Base-by-base conservation (phyloP, 1,140 invertebrate species). In the Scylla paramamosain region DNA sequence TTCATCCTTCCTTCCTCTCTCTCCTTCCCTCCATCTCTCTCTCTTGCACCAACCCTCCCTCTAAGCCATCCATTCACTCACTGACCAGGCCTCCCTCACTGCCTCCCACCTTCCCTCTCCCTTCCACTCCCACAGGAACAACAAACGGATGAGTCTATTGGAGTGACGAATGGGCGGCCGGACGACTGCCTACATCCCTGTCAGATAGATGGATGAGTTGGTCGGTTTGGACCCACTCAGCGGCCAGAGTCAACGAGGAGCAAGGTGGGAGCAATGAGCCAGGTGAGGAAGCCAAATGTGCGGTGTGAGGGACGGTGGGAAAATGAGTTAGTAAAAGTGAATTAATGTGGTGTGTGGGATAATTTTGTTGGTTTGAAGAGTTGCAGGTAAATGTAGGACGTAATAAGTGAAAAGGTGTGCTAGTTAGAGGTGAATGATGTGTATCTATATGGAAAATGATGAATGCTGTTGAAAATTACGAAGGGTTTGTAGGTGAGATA, bases 101-200 rank as follows among this genome's bases (percentile, higher is more conserved):
- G 0, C 52, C 52, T 14, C 52, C 52, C 52, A 59, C 16, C 16
- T 8, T 14, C 16, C 52, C 52, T 4, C 2, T 59, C 52, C 12
- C 52, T 59, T 3, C 10, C 39, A 2, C 52, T 59, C 52, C 52
- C 16, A 77, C 20, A n/a, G 67, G 12, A 77, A 20, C 67, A 77
- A 77, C 67, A 77, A 77, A 77, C 67, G 67, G 67, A 77, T 77
- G 67, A 77, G 67, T 77, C 67, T 77, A 77, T 77, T 77, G 67
- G 25, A n/a, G 67, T 77, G n/a, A 77, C 67, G 67, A 77, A 77
- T 77, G 67, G 67, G 20, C 20, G 20, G 4, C 67, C 20, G 67
- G 67, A 77, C 20, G 20, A 77, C 67, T 77, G 20, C 67, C 67
- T n/a, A 77, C 67, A 77, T 25, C 67, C 67, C 12, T 20, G 67